These are phyloP conservation scores for Scolopax rusticola DNA, from an alignment of 2,797 vertebrate species.

Conservation along the genomic window DNA sequence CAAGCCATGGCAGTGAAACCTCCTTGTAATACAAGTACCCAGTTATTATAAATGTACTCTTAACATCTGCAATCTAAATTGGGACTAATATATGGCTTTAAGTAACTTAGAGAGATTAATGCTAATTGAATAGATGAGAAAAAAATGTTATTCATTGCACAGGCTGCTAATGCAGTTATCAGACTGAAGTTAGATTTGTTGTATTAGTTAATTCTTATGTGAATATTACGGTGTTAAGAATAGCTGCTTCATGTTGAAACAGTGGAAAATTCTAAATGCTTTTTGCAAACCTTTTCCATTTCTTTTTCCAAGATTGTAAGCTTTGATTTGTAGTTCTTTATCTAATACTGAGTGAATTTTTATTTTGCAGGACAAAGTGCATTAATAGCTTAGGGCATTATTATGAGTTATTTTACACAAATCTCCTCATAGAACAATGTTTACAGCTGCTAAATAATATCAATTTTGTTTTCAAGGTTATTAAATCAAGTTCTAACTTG, in stretches of 20 bases:
- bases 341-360: not conserved
- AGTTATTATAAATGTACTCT: not conserved
- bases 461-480: not conserved
- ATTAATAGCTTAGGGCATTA: slow-evolving; percentile 19
- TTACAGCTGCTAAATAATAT: not conserved
- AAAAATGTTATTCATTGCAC: not conserved
- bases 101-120: not conserved
- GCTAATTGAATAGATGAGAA: slow-evolving; percentile 16
- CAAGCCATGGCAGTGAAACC: not conserved
- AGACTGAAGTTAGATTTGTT: not conserved
- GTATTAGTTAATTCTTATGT: not conserved
- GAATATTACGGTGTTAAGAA: not conserved
- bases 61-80: not conserved
- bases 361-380: slow-evolving; percentile 19
- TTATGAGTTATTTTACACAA: slow-evolving; percentile 40
- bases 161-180: slow-evolving; percentile 13
- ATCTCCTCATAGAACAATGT: not conserved
- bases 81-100: not conserved
- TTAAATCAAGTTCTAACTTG: slow-evolving; percentile 15
- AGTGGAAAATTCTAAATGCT: slow-evolving; percentile 17
- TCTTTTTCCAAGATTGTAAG: slow-evolving; percentile 30
- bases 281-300: slow-evolving; percentile 1
- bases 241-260: slow-evolving; percentile 7
- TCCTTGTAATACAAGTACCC: not conserved
- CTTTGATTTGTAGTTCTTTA: slow-evolving; percentile 42